These are phyloP conservation scores for Odontamblyopus rebecca DNA, from an alignment of 2,797 vertebrate genomes.

Conservation along the genomic window DNA sequence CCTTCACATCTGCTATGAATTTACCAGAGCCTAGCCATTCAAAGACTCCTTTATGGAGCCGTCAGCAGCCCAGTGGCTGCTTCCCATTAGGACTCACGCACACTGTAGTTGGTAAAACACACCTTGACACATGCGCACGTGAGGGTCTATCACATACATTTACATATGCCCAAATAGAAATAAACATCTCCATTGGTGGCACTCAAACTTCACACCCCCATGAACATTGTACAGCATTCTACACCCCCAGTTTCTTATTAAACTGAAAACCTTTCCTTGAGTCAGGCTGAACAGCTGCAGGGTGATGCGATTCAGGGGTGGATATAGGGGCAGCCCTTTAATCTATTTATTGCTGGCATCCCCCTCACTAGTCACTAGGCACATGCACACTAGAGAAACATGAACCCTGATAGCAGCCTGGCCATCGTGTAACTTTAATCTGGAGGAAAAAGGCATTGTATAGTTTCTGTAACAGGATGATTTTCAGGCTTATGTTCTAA, in stretches of 20 bases:
- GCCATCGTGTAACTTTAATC: conserved; percentile 46
- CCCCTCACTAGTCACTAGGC: conserved; percentile 41
- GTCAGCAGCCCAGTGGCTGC: conserved; percentile 71
- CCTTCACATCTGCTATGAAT: conserved; percentile 83
- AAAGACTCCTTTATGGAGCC: conserved; percentile 81
- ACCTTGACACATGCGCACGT: conserved; percentile 34
- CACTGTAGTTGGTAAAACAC: conserved; percentile 22
- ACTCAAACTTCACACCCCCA: conserved; percentile 12
- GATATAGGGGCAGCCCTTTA: conserved; percentile 65
- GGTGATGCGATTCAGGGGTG: conserved; percentile 41
- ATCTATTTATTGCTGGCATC: conserved; percentile 70
- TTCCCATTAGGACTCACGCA: conserved; percentile 70
- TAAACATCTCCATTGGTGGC: conserved; percentile 3
- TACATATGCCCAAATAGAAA: conserved; percentile 30
- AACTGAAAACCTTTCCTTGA: conserved; percentile 50
- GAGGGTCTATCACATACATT: conserved; percentile 33
- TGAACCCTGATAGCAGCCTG: conserved; percentile 43
- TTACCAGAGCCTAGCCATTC: conserved; percentile 76
- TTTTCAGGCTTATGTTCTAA: neutral
- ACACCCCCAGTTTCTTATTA: conserved; percentile 40
- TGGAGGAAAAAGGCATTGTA: conserved; percentile 4
- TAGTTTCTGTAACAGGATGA: neutral
- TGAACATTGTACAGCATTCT: conserved; percentile 2
- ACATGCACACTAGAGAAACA: conserved; percentile 54
- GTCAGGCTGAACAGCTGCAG: conserved; percentile 68